A percentile compares a stretch with the other conserved stretches of the same genome.
Evolutionary conservation across 1,140 invertebrate species (phyloP).

Genomic region (Micrasema longulum): DNA sequence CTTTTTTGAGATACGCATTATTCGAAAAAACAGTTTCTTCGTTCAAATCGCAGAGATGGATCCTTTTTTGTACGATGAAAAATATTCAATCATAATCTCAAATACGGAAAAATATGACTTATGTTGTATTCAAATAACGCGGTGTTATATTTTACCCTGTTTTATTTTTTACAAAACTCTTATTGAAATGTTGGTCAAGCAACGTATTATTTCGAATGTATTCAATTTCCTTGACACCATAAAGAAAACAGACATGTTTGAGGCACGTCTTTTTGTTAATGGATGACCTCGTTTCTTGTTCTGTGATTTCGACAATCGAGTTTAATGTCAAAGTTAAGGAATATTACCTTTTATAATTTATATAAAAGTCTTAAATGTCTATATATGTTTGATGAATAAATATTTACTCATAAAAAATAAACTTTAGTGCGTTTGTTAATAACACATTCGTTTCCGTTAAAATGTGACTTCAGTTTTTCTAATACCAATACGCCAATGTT

Average conservation of each 20-base stretch:
- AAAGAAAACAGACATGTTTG: slow-evolving; percentile 11
- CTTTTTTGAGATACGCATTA: background rate
- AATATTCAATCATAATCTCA: too few species aligned
- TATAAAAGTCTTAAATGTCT: too few species aligned
- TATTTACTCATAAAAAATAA: too few species aligned
- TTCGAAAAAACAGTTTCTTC: background rate
- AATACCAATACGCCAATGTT: too few species aligned
- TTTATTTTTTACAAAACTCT: background rate
- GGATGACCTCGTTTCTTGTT: slow-evolving; percentile 17
- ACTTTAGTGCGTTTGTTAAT: too few species aligned
- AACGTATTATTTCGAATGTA: background rate
- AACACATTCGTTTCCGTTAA: too few species aligned
- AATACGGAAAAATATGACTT: too few species aligned
- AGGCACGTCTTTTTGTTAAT: slow-evolving; percentile 30
- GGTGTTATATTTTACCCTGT: background rate
- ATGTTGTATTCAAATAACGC: too few species aligned
- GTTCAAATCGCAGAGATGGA: background rate
- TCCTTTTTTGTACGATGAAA: background rate
- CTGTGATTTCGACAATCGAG: slow-evolving; percentile 31
- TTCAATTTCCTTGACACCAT: slow-evolving; percentile 35
- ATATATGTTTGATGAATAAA: too few species aligned
- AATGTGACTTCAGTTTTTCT: too few species aligned
- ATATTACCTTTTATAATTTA: too few species aligned
- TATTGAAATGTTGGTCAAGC: slow-evolving; percentile 1
- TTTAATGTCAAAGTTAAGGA: slow-evolving; percentile 28